Evolutionary conservation across 1,140 invertebrate species (phyloP).

Genomic region (Orius laevigatus): DNA sequence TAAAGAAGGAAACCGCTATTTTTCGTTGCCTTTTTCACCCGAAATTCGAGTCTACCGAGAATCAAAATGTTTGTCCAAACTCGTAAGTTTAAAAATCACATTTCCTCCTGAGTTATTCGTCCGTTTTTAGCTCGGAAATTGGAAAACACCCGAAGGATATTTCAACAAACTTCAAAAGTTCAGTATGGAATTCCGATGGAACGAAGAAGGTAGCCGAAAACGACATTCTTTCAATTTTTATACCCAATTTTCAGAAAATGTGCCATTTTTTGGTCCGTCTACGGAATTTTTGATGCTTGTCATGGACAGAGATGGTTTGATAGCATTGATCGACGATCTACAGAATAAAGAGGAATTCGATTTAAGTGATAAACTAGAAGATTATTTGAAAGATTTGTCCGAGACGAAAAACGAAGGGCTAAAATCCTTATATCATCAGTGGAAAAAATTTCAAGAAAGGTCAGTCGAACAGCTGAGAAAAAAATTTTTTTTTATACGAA

Average conservation of each 20-base stretch:
- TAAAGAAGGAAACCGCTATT: conserved; percentile 12
- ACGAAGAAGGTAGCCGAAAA: neutral
- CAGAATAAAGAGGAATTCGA: neutral
- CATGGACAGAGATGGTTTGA: conserved; percentile 4
- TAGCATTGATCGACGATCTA: neutral
- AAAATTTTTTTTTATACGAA: neutral
- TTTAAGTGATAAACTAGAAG: neutral
- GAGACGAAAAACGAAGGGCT: conserved; percentile 2
- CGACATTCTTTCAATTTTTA: neutral
- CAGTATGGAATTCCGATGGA: neutral
- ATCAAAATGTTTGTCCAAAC: neutral
- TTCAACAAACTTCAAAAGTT: neutral
- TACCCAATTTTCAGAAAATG: neutral
- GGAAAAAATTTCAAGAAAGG: conserved; percentile 9
- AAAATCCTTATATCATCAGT: conserved; percentile 7
- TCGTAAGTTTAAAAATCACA: too few relatives aligned
- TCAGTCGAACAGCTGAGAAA: neutral
- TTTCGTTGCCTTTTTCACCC: conserved; percentile 11
- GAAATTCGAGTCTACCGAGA: conserved; percentile 16
- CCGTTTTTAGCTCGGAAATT: neutral
- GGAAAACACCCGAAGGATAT: neutral
- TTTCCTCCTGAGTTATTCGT: conserved; percentile 1
- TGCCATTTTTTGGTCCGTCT: neutral
- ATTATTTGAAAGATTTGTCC: neutral
- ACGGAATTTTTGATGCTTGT: conserved; percentile 9